A percentile compares a stretch with the other conserved stretches of the same genome.
Conservation (phyloP, 2,888 invertebrate genomes). For the Pocota personata region DNA sequence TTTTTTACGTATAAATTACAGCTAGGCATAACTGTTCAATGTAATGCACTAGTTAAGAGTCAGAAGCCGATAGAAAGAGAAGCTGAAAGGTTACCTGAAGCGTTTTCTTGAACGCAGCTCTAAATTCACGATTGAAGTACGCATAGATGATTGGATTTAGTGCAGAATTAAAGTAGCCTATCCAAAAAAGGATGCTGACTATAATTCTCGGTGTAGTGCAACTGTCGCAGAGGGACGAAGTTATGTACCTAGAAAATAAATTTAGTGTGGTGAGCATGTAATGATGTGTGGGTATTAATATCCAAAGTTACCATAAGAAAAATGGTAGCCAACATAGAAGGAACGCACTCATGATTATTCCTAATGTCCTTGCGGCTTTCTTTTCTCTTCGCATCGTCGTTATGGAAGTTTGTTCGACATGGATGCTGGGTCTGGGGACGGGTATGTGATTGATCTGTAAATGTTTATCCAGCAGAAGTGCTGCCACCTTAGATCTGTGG, state of each 20-base stretch:
- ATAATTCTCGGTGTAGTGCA: conserved; percentile 93
- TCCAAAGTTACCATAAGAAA: conserved; percentile 90
- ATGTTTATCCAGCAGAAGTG: conserved; percentile 93
- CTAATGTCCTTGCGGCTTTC: conserved; percentile 96
- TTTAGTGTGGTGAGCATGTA: background rate
- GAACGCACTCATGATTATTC: conserved; percentile 98
- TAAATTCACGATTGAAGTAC: conserved; percentile 98
- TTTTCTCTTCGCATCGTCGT: conserved; percentile 94
- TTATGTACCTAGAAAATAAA: conserved; percentile 89
- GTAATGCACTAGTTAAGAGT: conserved; percentile 65
- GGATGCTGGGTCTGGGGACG: conserved; percentile 87
- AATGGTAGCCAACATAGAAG: conserved; percentile 97
- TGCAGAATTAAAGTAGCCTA: conserved; percentile 98
- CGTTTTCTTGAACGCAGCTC: conserved; percentile 96
- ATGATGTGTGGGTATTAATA: background rate
- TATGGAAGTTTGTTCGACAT: conserved; percentile 90
- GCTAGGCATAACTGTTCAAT: conserved; percentile 55
- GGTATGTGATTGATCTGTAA: conserved; percentile 95
- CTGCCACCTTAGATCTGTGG: conserved; percentile 93
- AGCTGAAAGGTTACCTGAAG: conserved; percentile 83
- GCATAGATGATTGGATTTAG: conserved; percentile 98
- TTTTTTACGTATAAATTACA: conserved; percentile 49
- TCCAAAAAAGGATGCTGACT: conserved; percentile 97
- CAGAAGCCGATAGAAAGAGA: conserved; percentile 72
- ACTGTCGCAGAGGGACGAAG: conserved; percentile 89